phyloP scores from a whole-genome alignment of 2,888 invertebrate genomes.

The Linyphia triangularis region DNA sequence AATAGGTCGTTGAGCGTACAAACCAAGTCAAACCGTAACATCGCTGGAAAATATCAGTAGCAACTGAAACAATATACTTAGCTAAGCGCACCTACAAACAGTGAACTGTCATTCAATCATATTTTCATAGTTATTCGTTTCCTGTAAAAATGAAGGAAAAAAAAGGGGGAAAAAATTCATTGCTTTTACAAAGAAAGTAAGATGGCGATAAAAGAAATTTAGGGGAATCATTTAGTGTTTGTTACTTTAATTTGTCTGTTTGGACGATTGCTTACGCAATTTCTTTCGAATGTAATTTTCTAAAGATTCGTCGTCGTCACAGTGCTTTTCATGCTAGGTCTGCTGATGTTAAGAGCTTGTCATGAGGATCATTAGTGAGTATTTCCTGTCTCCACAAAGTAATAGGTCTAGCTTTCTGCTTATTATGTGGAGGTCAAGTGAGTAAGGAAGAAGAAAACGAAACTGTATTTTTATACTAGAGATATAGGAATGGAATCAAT shows the following conservation, averaged over 20 bases:
- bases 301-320: background rate
- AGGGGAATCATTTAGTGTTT: background rate
- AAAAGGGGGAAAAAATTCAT: too few species aligned
- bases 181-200: too few species aligned
- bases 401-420: background rate
- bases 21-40: too few species aligned
- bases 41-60: too few species aligned
- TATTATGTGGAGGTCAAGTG: background rate
- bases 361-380: background rate
- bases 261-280: background rate
- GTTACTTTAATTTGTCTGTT: background rate
- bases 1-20: too few species aligned
- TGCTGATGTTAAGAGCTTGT: background rate
- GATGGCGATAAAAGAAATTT: background rate
- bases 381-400: constrained; percentile 8
- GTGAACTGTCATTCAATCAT: too few species aligned
- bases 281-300: background rate
- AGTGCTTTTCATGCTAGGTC: background rate
- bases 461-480: too few species aligned
- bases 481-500: too few species aligned
- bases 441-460: background rate
- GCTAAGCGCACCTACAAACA: too few species aligned
- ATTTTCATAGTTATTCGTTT: background rate
- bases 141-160: background rate
- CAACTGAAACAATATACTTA: too few species aligned